Evolutionary conservation across 37 sponge, comb jelly and placozoan genomes (phyloP), one percentile per base, ranked within the genome.

Genomic region (Theonella swinhoei): DNA sequence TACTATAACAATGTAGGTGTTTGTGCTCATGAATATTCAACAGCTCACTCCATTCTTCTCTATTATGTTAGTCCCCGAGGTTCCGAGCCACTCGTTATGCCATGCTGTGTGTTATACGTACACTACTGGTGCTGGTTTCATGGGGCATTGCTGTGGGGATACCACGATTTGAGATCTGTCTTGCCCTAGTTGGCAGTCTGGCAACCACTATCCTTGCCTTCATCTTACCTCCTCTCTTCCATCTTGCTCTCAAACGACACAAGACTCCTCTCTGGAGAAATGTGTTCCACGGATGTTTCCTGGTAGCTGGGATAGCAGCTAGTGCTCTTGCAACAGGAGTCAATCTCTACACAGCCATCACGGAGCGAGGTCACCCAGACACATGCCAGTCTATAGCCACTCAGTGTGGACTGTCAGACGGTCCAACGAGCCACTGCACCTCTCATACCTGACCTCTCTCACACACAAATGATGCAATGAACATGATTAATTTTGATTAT

Each of bases 181-280:
- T 89, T 8, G 88, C 90, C 47, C 69, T 94, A 3, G 94, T 94
- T 22, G 94, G 94, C 11, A 87, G 94, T 19, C 76, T 94, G 31
- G 87, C 94, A 3, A 87, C 94, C 37, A 94, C 88, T 33, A 66
- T 94, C 25, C 65, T 89, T 17, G 94, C 94, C 36, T 94, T 94
- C 72, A 66, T 94, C 17, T 84, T 89, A 0, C 94, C 94, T 47
- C 94, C 94, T 40, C 81, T 89, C 40, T 94, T 94, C 75, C 94
- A 94, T 79, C 58, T 89, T 32, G 2, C 37, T 20, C 69, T 94
- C 36, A 68, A 70, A 33, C 84, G 94, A 81, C 69, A 64, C 34
- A 7, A 38, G 32, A 83, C 78, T 9, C 62, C 59, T 22, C 68
- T 81, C 22, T 1, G 7, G 1, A 31, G 77, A 28, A 87, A 61